Base-by-base conservation (phyloP, 2,797 vertebrate species). In the Acanthiza pusilla region DNA sequence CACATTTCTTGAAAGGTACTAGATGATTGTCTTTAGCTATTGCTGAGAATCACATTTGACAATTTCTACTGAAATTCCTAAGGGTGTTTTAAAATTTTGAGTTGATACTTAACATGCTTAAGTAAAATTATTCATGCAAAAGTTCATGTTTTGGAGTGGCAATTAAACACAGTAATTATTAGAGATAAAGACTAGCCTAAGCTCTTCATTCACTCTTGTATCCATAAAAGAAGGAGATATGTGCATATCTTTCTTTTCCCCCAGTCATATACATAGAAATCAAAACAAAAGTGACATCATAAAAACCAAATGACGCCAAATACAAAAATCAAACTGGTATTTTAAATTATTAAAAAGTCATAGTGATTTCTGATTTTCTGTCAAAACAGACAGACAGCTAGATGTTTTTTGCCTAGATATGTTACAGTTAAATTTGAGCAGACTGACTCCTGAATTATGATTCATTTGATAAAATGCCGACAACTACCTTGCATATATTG, bases 181-280 rank as follows among this genome's bases (percentile, higher is more conserved):
- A 57, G 5, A 11, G n/a, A 38, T 34, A 36, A 80, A 76, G 45
- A 7, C 65, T 66, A 18, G 26, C 11, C 20, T 48, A 47, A 82
- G 8, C 43, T 76, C 27, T 82, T 92, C 1, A 27, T 73, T 72
- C 11, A 32, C 5, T 88, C 23, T 48, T 79, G 7, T 36, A 53
- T 61, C 32, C 21, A 27, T 50, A 74, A 36, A 70, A 72, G 43
- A 70, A 72, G 43, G 27, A 82, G 9, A 32, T 26, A 47, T 9
- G 11, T 0, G 0, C 4, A 5, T 51, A 66, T 27, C 16, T 63
- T 74, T 42, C 7, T 38, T 65, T 47, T 29, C 16, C 11, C 11
- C 13, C 11, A 45, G 16, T 68, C 7, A 32, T 15, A 66, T 2
- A 1, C 16, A 54, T 11, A 40, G 55, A 72, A 85, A 73, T 48